Evolutionary conservation across 1,140 invertebrate species (phyloP).

Genomic region (Anoplophora glabripennis): DNA sequence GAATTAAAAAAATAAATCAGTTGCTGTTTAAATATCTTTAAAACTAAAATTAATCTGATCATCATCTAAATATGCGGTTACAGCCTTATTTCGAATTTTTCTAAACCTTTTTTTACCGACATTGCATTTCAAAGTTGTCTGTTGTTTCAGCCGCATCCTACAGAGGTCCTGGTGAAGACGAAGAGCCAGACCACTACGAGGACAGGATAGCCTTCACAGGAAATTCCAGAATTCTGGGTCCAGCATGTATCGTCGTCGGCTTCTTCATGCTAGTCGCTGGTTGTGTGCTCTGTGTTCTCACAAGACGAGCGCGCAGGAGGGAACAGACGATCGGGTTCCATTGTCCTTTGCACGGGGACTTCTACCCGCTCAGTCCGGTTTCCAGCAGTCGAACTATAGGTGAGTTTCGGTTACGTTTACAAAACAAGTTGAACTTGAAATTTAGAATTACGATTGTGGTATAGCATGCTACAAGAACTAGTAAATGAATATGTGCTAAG

Average conservation of each 20-base stretch:
- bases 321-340: constrained; percentile 70
- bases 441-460: too few species aligned
- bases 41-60: too few species aligned
- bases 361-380: constrained; percentile 68
- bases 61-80: too few species aligned
- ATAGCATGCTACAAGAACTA: too few species aligned
- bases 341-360: constrained; percentile 74
- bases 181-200: constrained; percentile 66
- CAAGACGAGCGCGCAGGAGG: constrained; percentile 61
- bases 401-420: constrained; percentile 22
- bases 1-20: too few species aligned
- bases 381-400: constrained; percentile 49
- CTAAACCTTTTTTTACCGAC: too few species aligned
- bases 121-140: neutral
- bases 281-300: constrained; percentile 61
- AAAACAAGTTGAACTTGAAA: neutral
- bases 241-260: constrained; percentile 69
- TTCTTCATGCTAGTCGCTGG: constrained; percentile 64
- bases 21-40: too few species aligned
- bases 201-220: constrained; percentile 68
- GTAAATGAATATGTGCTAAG: too few species aligned
- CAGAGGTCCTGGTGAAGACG: constrained; percentile 65
- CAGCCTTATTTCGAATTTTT: too few species aligned
- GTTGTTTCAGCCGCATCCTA: constrained; percentile 66
- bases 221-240: constrained; percentile 68